phyloP scores from a whole-genome alignment of 2,797 vertebrate genomes.

The Sphaeramia orbicularis region DNA sequence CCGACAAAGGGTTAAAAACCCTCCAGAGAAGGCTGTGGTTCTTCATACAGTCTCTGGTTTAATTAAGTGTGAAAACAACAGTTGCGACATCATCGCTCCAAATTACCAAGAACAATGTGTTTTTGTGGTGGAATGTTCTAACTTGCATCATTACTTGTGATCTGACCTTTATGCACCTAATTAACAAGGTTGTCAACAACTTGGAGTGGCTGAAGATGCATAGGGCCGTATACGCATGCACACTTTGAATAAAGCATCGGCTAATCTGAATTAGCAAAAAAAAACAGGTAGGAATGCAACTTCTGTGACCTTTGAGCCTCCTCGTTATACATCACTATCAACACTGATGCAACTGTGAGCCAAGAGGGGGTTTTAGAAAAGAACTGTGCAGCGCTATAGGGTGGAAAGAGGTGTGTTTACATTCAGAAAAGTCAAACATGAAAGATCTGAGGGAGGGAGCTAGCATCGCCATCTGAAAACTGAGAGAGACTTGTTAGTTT shows the following conservation, averaged over 20 bases:
- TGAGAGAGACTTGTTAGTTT: conserved; percentile 27
- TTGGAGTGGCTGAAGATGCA: conserved; percentile 51
- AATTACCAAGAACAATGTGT: conserved; percentile 56
- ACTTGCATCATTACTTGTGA: conserved; percentile 65
- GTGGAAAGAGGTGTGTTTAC: background rate
- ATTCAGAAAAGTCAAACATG: background rate
- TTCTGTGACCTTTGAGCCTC: conserved; percentile 33
- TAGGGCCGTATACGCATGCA: conserved; percentile 1
- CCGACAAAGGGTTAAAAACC: too few relatives aligned
- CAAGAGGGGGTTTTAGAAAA: background rate
- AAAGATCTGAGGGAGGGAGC: background rate
- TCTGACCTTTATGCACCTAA: conserved; percentile 77
- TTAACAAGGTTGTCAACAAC: conserved; percentile 74
- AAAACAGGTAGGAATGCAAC: conserved; percentile 18
- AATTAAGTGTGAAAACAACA: conserved; percentile 62
- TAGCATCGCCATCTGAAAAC: background rate
- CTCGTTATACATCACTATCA: conserved; percentile 29
- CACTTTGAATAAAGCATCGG: conserved; percentile 35
- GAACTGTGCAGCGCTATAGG: background rate
- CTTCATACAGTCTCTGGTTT: conserved; percentile 10
- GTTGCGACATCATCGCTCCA: conserved; percentile 41
- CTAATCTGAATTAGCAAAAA: conserved; percentile 16
- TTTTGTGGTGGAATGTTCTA: conserved; percentile 43
- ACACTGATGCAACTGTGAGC: conserved; percentile 17
- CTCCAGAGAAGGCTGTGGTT: conserved; percentile 18